phyloP scores from a whole-genome alignment of 2,113 vertebrate genomes.

The Sapajus apella region DNA sequence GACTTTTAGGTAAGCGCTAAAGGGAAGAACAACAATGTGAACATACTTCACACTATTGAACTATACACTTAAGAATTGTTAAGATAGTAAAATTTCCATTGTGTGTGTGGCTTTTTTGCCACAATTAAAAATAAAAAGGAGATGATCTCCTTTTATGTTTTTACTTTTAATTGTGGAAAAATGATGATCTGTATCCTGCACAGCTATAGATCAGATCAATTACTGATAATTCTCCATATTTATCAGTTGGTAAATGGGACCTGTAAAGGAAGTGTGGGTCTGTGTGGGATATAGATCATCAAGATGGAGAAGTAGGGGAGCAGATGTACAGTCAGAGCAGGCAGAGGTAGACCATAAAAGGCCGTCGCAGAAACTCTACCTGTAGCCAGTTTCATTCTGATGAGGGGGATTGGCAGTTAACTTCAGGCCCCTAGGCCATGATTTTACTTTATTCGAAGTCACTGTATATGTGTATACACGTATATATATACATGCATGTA shows the following conservation, averaged over 20 bases:
- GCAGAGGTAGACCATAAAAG: not conserved
- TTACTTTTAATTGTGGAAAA: too few species aligned
- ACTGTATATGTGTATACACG: too few species aligned
- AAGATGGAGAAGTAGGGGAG: not conserved
- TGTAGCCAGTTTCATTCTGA: not conserved
- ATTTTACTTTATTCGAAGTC: not conserved
- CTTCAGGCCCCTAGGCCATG: not conserved
- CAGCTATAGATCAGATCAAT: too few species aligned
- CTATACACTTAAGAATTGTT: not conserved
- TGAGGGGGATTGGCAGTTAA: not conserved
- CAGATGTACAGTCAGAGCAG: not conserved
- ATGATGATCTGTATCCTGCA: too few species aligned
- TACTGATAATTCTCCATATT: too few species aligned
- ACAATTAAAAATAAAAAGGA: not conserved
- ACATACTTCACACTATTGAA: not conserved
- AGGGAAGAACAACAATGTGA: not conserved
- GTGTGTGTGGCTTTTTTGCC: not conserved
- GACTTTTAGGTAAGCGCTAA: not conserved
- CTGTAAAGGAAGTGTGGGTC: not conserved
- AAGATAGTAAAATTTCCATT: not conserved
- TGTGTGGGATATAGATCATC: not conserved
- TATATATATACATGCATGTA: not conserved
- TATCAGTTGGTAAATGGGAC: not conserved
- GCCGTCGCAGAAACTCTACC: not conserved
- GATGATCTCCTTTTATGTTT: too few species aligned